Conservation (phyloP, 1,140 invertebrate genomes). For the Lasioglossum albipes region DNA sequence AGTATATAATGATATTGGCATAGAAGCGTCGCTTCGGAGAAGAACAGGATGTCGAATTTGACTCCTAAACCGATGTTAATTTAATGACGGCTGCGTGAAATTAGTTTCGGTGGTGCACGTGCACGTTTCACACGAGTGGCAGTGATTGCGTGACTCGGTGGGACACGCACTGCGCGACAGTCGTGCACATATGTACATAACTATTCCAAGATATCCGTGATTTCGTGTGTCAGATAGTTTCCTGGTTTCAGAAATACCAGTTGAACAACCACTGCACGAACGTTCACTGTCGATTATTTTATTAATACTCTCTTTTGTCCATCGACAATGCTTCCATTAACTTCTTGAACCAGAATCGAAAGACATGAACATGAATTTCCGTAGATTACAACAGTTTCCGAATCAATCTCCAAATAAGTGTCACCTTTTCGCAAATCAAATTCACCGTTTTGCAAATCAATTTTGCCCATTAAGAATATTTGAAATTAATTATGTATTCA, state of each 20-base stretch:
- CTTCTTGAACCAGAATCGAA: no score
- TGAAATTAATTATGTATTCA: no score
- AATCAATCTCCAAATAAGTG: no score
- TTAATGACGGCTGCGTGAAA: conserved; percentile 10
- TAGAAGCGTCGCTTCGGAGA: not conserved
- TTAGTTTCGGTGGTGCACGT: conserved; percentile 65
- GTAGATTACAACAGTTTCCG: no score
- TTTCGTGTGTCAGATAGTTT: conserved; percentile 23
- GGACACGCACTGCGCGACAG: conserved; percentile 43
- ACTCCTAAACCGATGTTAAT: conserved; percentile 44
- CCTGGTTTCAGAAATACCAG: not conserved
- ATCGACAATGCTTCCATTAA: not conserved
- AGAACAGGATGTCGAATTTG: not conserved
- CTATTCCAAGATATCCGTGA: conserved; percentile 15
- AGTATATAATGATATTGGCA: no score
- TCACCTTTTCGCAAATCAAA: no score
- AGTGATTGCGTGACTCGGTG: conserved; percentile 77
- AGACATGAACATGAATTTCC: no score
- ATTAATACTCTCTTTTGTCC: not conserved
- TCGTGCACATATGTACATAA: conserved; percentile 4
- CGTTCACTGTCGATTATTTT: not conserved
- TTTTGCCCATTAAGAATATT: no score
- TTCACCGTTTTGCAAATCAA: no score
- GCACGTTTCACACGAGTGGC: conserved; percentile 73
- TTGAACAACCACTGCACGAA: conserved; percentile 1